A percentile compares a stretch with the other conserved stretches of the same genome.
Evolutionary conservation across 1,140 invertebrate genomes (phyloP).

Genomic region (Pemphigus obesinymphae): DNA sequence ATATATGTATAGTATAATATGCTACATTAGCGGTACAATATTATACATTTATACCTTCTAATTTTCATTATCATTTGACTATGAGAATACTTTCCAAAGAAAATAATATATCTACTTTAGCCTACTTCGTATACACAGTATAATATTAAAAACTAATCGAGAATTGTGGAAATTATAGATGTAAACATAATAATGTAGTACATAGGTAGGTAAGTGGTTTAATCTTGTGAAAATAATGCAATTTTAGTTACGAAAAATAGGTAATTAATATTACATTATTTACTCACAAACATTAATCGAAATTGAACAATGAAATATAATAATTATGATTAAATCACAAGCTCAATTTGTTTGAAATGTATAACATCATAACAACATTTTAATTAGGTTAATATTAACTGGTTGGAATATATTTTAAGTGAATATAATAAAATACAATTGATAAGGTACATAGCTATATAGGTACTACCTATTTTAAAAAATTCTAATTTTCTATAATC

Average conservation of each 20-base stretch:
- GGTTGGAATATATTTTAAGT: background rate
- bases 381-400: background rate
- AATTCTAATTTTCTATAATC: too few relatives aligned
- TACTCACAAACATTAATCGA: too few relatives aligned
- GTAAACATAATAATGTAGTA: background rate
- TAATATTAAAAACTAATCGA: background rate
- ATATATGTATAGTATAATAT: too few relatives aligned
- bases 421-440: too few relatives aligned
- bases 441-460: too few relatives aligned
- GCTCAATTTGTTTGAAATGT: background rate
- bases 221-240: background rate
- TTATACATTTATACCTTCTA: background rate
- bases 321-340: too few relatives aligned
- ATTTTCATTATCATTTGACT: background rate
- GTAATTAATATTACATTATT: too few relatives aligned
- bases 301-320: too few relatives aligned
- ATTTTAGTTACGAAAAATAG: background rate
- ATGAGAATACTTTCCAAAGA: slow-evolving; percentile 12
- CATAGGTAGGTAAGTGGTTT: background rate
- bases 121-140: background rate
- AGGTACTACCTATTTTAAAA: too few relatives aligned
- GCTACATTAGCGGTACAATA: background rate
- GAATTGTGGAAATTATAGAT: background rate
- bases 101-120: background rate
- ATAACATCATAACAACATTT: background rate